phyloP scores from a whole-genome alignment of 1,140 invertebrate species.

The Dermatophagoides farinae region DNA sequence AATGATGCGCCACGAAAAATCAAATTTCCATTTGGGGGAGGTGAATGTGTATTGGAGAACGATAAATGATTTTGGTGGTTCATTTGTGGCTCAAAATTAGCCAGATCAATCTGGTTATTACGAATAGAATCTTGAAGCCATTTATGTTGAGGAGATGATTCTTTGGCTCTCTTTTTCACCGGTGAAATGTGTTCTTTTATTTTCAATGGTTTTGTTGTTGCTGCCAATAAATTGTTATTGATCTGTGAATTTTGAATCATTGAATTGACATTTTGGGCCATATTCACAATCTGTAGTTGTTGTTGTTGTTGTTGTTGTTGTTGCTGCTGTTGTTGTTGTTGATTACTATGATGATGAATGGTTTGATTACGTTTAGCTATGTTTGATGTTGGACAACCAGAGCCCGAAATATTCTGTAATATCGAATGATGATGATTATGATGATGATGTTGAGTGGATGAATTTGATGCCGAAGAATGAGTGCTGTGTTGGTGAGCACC shows the following conservation, averaged over 20 bases:
- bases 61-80: background rate
- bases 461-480: too few relatives aligned
- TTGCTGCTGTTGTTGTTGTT: background rate
- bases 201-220: background rate
- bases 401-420: too few relatives aligned
- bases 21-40: constrained; percentile 2
- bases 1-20: background rate
- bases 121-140: constrained; percentile 12
- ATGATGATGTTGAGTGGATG: background rate
- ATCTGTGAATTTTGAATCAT: background rate
- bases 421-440: background rate
- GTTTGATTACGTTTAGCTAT: too few relatives aligned
- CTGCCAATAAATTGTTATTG: background rate
- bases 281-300: background rate
- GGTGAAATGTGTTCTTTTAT: constrained; percentile 52
- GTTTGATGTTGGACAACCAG: too few relatives aligned
- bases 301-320: background rate
- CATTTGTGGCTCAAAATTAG: background rate
- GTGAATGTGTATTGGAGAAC: background rate
- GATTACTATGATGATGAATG: background rate
- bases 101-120: background rate
- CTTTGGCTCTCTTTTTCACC: constrained; percentile 93
- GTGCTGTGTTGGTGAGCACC: too few relatives aligned
- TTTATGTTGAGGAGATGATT: constrained; percentile 60
- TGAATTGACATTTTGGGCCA: background rate